Conservation (phyloP, 1,140 invertebrate genomes). For the Oedothorax gibbosus region DNA sequence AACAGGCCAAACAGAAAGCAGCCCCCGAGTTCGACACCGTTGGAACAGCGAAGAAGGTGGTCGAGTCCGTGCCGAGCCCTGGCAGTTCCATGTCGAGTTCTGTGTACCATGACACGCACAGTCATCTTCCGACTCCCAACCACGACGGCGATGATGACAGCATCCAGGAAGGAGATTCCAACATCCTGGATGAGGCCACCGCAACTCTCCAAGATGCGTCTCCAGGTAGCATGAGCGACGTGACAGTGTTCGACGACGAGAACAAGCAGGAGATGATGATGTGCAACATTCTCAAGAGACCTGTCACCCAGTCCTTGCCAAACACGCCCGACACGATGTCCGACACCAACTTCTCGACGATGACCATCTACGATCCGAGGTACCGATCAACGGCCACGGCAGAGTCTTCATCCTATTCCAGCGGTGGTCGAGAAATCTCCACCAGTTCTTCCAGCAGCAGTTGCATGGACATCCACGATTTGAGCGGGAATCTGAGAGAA, state of each 20-base stretch:
- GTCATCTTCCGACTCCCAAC: conserved; percentile 57
- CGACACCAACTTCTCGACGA: conserved; percentile 16
- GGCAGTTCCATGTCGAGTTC: conserved; percentile 61
- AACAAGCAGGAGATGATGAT: conserved; percentile 27
- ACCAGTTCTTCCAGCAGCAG: conserved; percentile 28
- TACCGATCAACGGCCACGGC: conserved; percentile 11
- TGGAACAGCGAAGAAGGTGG: neutral
- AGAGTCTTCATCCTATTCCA: conserved; percentile 46
- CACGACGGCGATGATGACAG: conserved; percentile 50
- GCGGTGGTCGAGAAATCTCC: conserved; percentile 26
- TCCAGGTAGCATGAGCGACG: conserved; percentile 54
- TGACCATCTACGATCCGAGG: conserved; percentile 33
- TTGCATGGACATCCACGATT: conserved; percentile 27
- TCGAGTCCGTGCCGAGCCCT: conserved; percentile 55
- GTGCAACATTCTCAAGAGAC: conserved; percentile 4
- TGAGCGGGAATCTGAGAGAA: neutral
- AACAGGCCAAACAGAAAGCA: neutral
- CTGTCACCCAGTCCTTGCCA: conserved; percentile 38
- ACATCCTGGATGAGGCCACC: conserved; percentile 50
- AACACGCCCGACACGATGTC: conserved; percentile 18
- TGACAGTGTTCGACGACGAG: conserved; percentile 53
- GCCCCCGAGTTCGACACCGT: neutral
- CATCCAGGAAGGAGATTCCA: conserved; percentile 43
- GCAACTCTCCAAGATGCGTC: conserved; percentile 50
- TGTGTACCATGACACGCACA: conserved; percentile 60